Conservation (phyloP, 2,888 invertebrate species). For the Stramonita haemastoma region DNA sequence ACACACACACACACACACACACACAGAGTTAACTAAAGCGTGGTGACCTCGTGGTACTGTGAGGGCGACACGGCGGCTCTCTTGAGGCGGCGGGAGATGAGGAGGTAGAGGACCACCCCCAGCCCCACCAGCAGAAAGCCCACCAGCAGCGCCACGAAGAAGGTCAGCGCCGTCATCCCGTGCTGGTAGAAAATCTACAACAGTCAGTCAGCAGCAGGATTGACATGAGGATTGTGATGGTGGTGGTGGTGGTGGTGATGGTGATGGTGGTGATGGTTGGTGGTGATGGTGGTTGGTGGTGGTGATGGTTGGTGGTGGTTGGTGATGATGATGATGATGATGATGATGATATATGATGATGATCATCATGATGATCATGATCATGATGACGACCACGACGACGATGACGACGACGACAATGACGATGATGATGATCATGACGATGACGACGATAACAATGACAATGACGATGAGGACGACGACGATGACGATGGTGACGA, state of each 20-base stretch:
- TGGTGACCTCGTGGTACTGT: constrained; percentile 36
- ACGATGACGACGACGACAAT: not conserved
- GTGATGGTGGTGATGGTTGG: too few relatives aligned
- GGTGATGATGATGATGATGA: too few relatives aligned
- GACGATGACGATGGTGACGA: too few relatives aligned
- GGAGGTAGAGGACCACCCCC: constrained; percentile 54
- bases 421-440: not conserved
- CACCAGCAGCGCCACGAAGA: constrained; percentile 66
- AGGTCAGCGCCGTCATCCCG: constrained; percentile 68
- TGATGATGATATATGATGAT: not conserved
- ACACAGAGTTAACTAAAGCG: not conserved
- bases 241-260: not conserved
- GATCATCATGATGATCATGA: not conserved
- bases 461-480: too few relatives aligned
- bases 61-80: constrained; percentile 37
- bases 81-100: constrained; percentile 24
- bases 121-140: constrained; percentile 58
- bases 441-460: not conserved
- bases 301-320: too few relatives aligned
- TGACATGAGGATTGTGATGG: too few relatives aligned
- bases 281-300: too few relatives aligned
- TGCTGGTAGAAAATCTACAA: constrained; percentile 69
- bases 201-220: not conserved
- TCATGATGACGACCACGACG: not conserved
- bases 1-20: not conserved